phyloP scores from a whole-genome alignment of 2,888 invertebrate genomes.

The Rugalucina vietnamica region DNA sequence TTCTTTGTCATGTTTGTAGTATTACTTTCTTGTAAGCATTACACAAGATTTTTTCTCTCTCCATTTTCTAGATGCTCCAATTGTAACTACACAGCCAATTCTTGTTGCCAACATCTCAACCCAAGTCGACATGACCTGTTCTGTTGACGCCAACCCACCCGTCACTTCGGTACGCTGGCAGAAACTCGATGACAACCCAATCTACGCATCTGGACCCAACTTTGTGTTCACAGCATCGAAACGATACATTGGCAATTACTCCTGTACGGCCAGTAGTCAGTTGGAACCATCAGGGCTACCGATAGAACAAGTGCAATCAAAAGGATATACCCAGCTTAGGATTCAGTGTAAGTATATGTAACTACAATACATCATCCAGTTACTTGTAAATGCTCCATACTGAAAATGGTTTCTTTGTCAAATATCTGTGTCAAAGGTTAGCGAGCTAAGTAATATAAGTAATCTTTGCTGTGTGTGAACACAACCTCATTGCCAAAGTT shows the following conservation, averaged over 20 bases:
- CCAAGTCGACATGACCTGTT: slow-evolving; percentile 65
- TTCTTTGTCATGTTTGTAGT: no score
- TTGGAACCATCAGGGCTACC: slow-evolving; percentile 67
- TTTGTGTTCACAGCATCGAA: slow-evolving; percentile 58
- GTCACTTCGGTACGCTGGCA: slow-evolving; percentile 70
- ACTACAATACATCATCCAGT: no score
- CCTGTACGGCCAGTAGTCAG: slow-evolving; percentile 70
- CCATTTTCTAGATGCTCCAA: slow-evolving; percentile 72
- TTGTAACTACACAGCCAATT: slow-evolving; percentile 61
- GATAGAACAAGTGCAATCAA: slow-evolving; percentile 53
- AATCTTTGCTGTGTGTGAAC: no score
- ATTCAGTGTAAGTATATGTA: slow-evolving; percentile 75
- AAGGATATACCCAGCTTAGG: slow-evolving; percentile 66
- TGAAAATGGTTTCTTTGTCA: no score
- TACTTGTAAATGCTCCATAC: no score
- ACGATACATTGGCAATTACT: slow-evolving; percentile 72
- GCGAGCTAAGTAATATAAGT: no score
- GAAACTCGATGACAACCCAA: slow-evolving; percentile 55
- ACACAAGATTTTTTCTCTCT: neutral
- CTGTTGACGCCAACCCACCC: slow-evolving; percentile 71
- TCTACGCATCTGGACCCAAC: slow-evolving; percentile 51
- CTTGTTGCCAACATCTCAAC: slow-evolving; percentile 64
- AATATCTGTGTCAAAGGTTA: no score
- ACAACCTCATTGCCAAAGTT: no score
- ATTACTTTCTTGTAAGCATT: no score